phyloP scores from a whole-genome alignment of 2,888 invertebrate genomes.

The Parelbella ahira region DNA sequence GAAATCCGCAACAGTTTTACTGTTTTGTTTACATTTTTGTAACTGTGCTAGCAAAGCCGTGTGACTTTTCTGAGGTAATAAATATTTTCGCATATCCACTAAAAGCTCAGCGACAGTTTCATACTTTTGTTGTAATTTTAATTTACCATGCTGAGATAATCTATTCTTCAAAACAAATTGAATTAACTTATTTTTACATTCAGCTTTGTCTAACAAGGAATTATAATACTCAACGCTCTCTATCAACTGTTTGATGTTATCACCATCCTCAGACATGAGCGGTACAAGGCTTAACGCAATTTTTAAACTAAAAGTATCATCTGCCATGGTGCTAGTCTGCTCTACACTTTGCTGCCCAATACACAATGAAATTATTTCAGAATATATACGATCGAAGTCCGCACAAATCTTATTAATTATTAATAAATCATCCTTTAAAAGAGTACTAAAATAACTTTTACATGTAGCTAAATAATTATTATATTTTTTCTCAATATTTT shows the following conservation, averaged over 20 bases:
- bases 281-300: slow-evolving; percentile 2
- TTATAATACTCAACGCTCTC: slow-evolving; percentile 8
- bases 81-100: slow-evolving; percentile 2
- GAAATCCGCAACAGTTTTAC: background rate
- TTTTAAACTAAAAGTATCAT: slow-evolving; percentile 1
- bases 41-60: slow-evolving; percentile 2
- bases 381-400: background rate
- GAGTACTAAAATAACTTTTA: too few relatives aligned
- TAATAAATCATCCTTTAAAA: too few relatives aligned
- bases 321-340: background rate
- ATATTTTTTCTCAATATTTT: too few relatives aligned
- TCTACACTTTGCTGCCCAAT: too few relatives aligned
- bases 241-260: slow-evolving; percentile 3
- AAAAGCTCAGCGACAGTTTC: background rate
- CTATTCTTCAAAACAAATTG: slow-evolving; percentile 1
- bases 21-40: slow-evolving; percentile 2
- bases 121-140: background rate
- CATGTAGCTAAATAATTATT: too few relatives aligned
- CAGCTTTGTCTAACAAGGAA: background rate
- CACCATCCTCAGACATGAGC: slow-evolving; percentile 1
- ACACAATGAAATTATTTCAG: background rate
- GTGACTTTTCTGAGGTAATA: slow-evolving; percentile 6
- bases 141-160: background rate
- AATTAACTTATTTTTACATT: slow-evolving; percentile 3
- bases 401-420: background rate